Percentiles rank a stretch among this genome's conserved stretches.
These are phyloP conservation scores for Drosophila nigritarsus DNA, from an alignment of 2,888 invertebrate species.

Conservation along the genomic window DNA sequence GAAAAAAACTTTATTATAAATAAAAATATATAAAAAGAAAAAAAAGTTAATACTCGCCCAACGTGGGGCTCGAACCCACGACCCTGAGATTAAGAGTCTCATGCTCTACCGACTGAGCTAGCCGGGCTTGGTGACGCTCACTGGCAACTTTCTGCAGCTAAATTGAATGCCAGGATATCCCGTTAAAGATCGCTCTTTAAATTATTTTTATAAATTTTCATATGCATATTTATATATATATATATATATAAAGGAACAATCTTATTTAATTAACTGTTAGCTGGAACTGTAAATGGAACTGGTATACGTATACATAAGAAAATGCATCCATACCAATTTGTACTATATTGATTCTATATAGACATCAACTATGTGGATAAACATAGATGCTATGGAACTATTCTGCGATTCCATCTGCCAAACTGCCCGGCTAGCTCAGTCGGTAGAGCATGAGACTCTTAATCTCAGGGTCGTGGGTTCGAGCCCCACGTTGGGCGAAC, in stretches of 20 bases:
- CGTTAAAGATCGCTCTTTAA: background rate
- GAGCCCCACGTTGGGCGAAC: constrained; percentile 79
- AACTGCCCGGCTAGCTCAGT: constrained; percentile 77
- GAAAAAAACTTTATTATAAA: background rate
- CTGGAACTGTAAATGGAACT: background rate
- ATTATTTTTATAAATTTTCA: background rate
- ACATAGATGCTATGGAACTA: background rate
- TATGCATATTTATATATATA: background rate
- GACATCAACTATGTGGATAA: background rate
- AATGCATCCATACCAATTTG: background rate
- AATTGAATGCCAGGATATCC: constrained; percentile 11
- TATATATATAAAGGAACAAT: background rate
- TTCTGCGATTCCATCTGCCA: constrained; percentile 10
- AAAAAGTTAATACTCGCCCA: constrained; percentile 47
- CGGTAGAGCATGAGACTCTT: constrained; percentile 81
- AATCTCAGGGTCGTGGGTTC: constrained; percentile 79
- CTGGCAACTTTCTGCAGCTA: background rate
- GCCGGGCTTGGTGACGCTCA: constrained; percentile 53
- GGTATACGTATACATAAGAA: background rate
- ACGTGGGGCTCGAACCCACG: constrained; percentile 81
- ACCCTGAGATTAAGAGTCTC: constrained; percentile 79
- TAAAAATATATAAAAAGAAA: background rate
- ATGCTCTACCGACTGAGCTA: constrained; percentile 80
- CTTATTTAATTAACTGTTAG: too few species aligned
- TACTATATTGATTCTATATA: too few species aligned